Base-by-base conservation (phyloP, 2,113 vertebrate genomes). In the Pyrgilauda ruficollis region DNA sequence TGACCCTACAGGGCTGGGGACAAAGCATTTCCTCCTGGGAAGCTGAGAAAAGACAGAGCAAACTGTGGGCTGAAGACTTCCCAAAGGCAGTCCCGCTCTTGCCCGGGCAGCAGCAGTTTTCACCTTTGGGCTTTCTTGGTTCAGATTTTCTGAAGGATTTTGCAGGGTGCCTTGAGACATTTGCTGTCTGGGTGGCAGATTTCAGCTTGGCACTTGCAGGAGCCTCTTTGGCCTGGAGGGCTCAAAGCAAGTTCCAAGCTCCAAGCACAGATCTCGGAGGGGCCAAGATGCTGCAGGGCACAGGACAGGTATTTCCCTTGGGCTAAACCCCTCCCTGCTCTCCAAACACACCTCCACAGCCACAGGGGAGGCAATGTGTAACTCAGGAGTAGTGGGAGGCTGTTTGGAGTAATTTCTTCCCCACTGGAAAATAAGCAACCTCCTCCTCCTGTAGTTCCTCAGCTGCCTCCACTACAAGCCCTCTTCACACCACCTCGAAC, bases 261-360 rank as follows among this genome's bases (percentile, higher is more conserved):
- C 55, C 55, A 18, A 59, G 76, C 19, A 18, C 33, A 46, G 44
- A 69, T 17, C 55, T 47, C 2, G 2, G 58, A 69, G 63, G 10
- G 49, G 28, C 27, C 39, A 7, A 39, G 46, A 84, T 27, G 28
- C 44, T 4, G 1, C 44, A 39, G 53, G 13, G 35, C 58, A 44
- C 0, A 0, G 62, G 59, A 15, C 41, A 15, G 47, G 22, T 5
- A 7, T 31, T 47, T 7, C n/a, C 35, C 43, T n/a, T 0, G 4
- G 46, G 56, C 3, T 56, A 15, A 82, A 43, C 18, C 24, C 53
- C 53, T 39, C 46, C 87, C 86, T 55, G 64, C 64, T 44, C 37
- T 9, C n/a, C 44, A 72, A 46, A 86, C 1, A 2, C 63, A 37
- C 37, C 58, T 49, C 47, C 61, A 18, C 0, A 5, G 81, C 69